Evolutionary conservation across 1,140 invertebrate genomes (phyloP), one percentile per base, ranked within the genome.

Genomic region (Diuraphis noxia): DNA sequence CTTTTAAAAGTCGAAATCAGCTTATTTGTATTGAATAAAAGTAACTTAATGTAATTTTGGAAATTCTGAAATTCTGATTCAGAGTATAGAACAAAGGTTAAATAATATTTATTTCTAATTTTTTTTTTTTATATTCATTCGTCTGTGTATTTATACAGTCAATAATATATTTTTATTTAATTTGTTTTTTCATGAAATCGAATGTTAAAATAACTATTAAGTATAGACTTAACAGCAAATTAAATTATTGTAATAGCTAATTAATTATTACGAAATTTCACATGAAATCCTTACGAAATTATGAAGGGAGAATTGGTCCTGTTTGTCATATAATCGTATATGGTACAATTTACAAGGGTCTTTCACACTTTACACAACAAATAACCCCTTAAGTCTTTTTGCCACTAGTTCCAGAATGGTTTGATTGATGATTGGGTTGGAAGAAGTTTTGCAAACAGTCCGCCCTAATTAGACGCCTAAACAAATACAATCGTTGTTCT

Each of bases 381-480:
- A 86, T 52, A 52, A 25, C 85, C 25, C 8, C 41, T 86, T 49
- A 49, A 23, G 41, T 34, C n/a, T 49, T 86, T 86, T 86, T 86
- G 84, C 43, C 43, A 19, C 82, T 46, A 84, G 46, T 84, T 46
- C n/a, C 21, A 43, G 13, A n/a, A 30, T 43, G 13, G 13, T 84
- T 84, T 30, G 82, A 84, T 43, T 49, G 85, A 86, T 52, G 43
- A 52, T 52, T 13, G 34, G 34, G 41, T 34, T 0, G 34, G 34
- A 86, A 49, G n/a, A 86, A 86, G 46, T 86, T 86, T 86, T 10
- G 85, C 43, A 49, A 46, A 86, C 13, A 19, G n/a, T 86, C 46
- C 21, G 8, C 34, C 46, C 38, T 86, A 86, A 86, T 86, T 86
- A 30, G 43, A 52, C 21, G 4, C 43, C 38, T 38, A 86, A 52